phyloP scores from a whole-genome alignment of 1,140 invertebrate genomes.

The Chelonus insularis region DNA sequence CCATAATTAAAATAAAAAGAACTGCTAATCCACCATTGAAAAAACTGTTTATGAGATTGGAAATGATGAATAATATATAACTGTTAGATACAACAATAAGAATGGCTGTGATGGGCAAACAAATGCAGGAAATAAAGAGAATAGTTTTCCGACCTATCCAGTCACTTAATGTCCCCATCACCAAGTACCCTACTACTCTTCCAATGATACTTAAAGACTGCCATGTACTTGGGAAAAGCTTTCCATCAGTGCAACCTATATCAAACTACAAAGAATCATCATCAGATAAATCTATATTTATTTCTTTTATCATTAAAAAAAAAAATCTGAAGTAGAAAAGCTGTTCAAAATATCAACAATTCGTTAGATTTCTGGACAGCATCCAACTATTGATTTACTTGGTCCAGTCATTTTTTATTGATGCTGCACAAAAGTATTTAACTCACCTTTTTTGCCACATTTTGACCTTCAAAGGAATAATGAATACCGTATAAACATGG shows the following conservation, averaged over 20 bases:
- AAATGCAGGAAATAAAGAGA: constrained; percentile 28
- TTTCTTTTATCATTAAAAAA: neutral
- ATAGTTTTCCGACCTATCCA: constrained; percentile 28
- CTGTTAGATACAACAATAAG: constrained; percentile 17
- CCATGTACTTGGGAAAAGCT: constrained; percentile 19
- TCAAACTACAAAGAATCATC: constrained; percentile 19
- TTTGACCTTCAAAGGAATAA: constrained; percentile 26
- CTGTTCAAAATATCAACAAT: no score
- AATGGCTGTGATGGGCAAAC: constrained; percentile 25
- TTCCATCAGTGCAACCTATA: constrained; percentile 24
- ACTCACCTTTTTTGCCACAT: constrained; percentile 30
- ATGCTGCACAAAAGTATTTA: neutral
- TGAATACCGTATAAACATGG: constrained; percentile 29
- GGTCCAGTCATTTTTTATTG: neutral
- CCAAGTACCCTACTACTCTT: constrained; percentile 25
- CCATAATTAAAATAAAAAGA: constrained; percentile 26
- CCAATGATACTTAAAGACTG: constrained; percentile 28
- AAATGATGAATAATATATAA: constrained; percentile 21
- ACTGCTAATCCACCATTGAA: constrained; percentile 32
- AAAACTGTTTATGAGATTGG: constrained; percentile 27
- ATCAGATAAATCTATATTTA: neutral
- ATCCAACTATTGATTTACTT: no score
- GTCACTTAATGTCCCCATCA: constrained; percentile 30
- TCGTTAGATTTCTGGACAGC: no score
- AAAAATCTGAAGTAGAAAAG: no score